phyloP scores from a whole-genome alignment of 2,113 vertebrate species.

The Petrocephalus zakoni region DNA sequence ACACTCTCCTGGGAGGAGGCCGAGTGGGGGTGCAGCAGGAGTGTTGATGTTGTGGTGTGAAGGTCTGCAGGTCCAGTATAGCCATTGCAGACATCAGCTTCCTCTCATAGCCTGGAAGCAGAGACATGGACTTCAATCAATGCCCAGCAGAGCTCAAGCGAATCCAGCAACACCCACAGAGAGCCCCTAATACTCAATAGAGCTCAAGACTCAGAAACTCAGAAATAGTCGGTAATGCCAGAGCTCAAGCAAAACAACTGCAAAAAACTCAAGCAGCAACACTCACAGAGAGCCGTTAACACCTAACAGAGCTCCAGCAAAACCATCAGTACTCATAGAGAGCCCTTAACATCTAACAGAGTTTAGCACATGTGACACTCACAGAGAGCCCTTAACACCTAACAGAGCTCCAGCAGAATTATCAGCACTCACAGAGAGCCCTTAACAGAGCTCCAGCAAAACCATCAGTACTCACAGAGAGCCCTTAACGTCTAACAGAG shows the following conservation, averaged over 20 bases:
- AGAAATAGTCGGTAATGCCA: not conserved
- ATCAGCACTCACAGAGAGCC: not conserved
- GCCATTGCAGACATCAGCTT: slow-evolving; percentile 61
- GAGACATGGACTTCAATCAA: not conserved
- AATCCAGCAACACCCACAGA: not conserved
- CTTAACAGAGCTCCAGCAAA: not conserved
- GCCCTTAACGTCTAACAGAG: not conserved
- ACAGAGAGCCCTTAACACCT: not conserved
- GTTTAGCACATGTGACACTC: not conserved
- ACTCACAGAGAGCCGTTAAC: not conserved
- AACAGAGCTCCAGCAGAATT: not conserved
- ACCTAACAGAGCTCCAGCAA: not conserved
- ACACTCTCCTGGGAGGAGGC: slow-evolving; percentile 35
- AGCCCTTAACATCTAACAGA: too few relatives aligned
- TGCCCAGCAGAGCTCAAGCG: not conserved
- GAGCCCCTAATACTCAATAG: not conserved
- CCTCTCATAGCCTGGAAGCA: slow-evolving; percentile 51
- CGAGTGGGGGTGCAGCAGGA: slow-evolving; percentile 40
- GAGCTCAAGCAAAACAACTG: not conserved
- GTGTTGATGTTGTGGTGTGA: slow-evolving; percentile 44
- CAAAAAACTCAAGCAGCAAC: not conserved
- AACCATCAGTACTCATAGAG: not conserved
- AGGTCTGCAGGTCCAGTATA: slow-evolving; percentile 49
- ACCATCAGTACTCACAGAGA: not conserved
- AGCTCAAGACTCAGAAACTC: too few relatives aligned